Percentiles rank a stretch among this genome's conserved stretches.
phyloP scores from a whole-genome alignment of 2,797 vertebrate genomes.

The Pteronotus mesoamericanus region DNA sequence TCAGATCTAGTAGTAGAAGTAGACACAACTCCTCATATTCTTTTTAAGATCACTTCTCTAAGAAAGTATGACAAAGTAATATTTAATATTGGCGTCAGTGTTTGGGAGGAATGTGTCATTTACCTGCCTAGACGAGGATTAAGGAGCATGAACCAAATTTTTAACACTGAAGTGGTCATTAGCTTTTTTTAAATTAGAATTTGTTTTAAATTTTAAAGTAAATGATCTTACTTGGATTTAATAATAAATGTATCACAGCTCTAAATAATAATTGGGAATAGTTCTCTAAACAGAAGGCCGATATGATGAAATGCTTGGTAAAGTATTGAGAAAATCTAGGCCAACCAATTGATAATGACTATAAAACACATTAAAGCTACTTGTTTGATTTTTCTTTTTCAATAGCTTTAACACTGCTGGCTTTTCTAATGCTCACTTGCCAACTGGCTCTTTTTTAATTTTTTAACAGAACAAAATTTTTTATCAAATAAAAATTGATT shows the following conservation, averaged over 20 bases:
- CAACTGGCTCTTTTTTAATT: neutral
- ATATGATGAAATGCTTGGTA: neutral
- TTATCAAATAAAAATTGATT: neutral
- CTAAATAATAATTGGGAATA: neutral
- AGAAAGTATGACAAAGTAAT: neutral
- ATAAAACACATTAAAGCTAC: neutral
- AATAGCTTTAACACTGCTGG: neutral
- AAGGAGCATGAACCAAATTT: neutral
- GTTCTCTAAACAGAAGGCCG: neutral
- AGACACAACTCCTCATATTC: neutral
- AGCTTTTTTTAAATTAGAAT: neutral
- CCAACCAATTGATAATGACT: neutral
- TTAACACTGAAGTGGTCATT: neutral
- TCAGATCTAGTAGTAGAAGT: neutral
- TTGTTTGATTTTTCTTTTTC: neutral
- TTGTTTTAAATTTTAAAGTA: slow-evolving; percentile 9
- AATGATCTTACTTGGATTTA: slow-evolving; percentile 21
- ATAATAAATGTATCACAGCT: neutral
- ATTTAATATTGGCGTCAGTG: neutral
- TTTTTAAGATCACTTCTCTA: neutral
- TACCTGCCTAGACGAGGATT: neutral
- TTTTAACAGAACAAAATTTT: neutral
- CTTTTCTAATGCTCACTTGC: neutral
- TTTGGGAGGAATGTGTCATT: neutral
- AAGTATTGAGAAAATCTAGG: neutral